Evolutionary conservation across 2,797 vertebrate species (phyloP).

Genomic region (Odontamblyopus rebecca): DNA sequence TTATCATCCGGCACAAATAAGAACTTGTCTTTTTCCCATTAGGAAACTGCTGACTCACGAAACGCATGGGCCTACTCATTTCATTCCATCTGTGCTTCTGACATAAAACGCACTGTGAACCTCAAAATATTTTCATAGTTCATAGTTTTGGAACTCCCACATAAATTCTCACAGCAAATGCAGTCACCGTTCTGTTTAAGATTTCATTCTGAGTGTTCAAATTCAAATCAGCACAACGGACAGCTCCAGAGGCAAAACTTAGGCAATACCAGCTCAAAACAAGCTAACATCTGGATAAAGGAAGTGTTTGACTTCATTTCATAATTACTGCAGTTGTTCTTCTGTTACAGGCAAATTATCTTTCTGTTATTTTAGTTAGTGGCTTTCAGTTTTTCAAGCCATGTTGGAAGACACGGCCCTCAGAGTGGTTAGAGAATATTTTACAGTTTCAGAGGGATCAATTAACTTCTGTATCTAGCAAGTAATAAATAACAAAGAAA

Average conservation of each 20-base stretch:
- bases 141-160: not conserved
- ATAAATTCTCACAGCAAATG: not conserved
- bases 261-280: not conserved
- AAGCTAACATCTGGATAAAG: conserved; percentile 4
- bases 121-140: conserved; percentile 5
- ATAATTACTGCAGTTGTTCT: not conserved
- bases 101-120: conserved; percentile 2
- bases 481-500: too few species aligned
- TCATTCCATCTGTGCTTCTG: not conserved
- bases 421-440: too few species aligned
- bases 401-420: not conserved
- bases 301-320: not conserved
- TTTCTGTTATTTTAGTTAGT: not conserved
- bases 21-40: not conserved
- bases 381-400: not conserved
- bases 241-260: not conserved
- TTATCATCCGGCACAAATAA: not conserved
- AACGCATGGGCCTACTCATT: conserved; percentile 4
- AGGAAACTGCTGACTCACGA: not conserved
- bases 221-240: conserved; percentile 5
- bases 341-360: conserved; percentile 1
- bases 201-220: not conserved
- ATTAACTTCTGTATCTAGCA: too few species aligned
- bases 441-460: too few species aligned
- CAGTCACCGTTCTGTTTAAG: not conserved